These are phyloP conservation scores for Stigmatopora nigra DNA, from an alignment of 2,113 vertebrate species.

Conservation along the genomic window DNA sequence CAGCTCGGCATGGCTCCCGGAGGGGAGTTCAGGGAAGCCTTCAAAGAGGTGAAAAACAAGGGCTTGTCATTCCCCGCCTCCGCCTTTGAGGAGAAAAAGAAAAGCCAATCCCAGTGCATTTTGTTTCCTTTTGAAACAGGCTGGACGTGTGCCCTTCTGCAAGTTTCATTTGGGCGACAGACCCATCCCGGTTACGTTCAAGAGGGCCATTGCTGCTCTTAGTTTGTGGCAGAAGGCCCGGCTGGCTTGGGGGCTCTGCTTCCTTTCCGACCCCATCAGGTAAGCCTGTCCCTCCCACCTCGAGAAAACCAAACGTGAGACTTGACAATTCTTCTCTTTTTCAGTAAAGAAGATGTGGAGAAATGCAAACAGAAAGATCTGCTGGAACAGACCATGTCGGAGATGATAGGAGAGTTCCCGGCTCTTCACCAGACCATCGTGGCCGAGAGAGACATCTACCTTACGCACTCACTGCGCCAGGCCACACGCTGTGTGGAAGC, in stretches of 20 bases:
- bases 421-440: slow-evolving; percentile 96
- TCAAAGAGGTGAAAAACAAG: slow-evolving; percentile 79
- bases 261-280: slow-evolving; percentile 98
- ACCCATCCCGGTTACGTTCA: slow-evolving; percentile 96
- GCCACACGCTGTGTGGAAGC: slow-evolving; percentile 89
- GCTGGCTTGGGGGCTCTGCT: slow-evolving; percentile 94
- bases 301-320: neutral
- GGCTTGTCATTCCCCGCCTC: neutral
- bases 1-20: slow-evolving; percentile 97
- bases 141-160: slow-evolving; percentile 93
- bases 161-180: slow-evolving; percentile 96
- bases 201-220: slow-evolving; percentile 92
- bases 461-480: slow-evolving; percentile 92
- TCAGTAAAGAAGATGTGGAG: slow-evolving; percentile 96
- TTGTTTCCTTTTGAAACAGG: slow-evolving; percentile 62
- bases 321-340: slow-evolving; percentile 23
- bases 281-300: slow-evolving; percentile 42
- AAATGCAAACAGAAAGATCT: slow-evolving; percentile 98
- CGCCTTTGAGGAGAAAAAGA: no score
- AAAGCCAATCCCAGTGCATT: no score
- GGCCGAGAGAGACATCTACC: slow-evolving; percentile 91
- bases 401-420: slow-evolving; percentile 98
- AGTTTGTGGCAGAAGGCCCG: slow-evolving; percentile 97
- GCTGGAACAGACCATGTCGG: slow-evolving; percentile 96
- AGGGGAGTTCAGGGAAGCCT: slow-evolving; percentile 96